Evolutionary conservation across 1,140 invertebrate genomes (phyloP).

Genomic region (Monochamus saltuarius): DNA sequence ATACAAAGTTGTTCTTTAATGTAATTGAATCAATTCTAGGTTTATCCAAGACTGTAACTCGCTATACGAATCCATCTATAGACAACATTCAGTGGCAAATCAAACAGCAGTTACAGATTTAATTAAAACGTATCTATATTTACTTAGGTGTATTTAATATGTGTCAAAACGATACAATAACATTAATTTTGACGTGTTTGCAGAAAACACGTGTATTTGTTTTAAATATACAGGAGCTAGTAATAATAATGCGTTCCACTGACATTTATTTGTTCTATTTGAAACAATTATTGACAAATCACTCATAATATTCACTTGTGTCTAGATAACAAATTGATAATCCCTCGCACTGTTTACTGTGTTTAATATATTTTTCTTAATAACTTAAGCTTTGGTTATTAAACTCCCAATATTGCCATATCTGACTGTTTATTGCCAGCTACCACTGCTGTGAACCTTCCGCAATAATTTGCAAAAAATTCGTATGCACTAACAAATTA

Average conservation of each 20-base stretch:
- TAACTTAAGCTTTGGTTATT: neutral
- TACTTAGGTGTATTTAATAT: conserved; percentile 32
- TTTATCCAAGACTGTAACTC: no score
- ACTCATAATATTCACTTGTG: conserved; percentile 30
- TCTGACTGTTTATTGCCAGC: no score
- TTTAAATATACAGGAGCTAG: conserved; percentile 26
- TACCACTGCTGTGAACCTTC: no score
- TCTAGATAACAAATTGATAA: conserved; percentile 22
- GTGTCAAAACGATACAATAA: conserved; percentile 14
- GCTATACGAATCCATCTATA: no score
- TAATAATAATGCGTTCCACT: conserved; percentile 23
- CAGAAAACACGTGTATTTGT: conserved; percentile 30
- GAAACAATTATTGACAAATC: conserved; percentile 35
- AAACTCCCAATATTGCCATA: no score
- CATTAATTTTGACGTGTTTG: conserved; percentile 19
- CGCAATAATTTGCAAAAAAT: no score
- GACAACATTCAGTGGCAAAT: no score
- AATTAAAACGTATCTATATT: conserved; percentile 34
- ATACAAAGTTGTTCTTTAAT: no score
- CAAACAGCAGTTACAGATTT: conserved; percentile 22
- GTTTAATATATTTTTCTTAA: conserved; percentile 20
- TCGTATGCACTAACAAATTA: no score
- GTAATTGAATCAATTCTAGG: no score
- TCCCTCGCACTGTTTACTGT: conserved; percentile 4
- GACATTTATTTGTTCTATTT: conserved; percentile 34